Base-by-base conservation (phyloP, 2,797 vertebrate genomes). In the Sus cebifrons region DNA sequence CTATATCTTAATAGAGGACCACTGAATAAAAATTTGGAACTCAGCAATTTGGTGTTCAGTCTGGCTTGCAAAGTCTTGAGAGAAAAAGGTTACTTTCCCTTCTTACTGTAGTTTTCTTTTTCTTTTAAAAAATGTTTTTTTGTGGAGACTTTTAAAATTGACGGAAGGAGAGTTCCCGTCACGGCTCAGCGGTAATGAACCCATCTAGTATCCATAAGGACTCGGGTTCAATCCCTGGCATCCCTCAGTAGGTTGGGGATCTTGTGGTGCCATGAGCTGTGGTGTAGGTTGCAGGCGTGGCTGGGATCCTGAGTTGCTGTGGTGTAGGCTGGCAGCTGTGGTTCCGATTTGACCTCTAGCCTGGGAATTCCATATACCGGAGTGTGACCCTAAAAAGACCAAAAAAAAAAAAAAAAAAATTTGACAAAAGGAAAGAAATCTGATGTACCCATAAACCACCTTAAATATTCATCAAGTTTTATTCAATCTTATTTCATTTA, bases 41-140 rank as follows among this genome's bases (percentile, higher is more conserved):
- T 91, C 62, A 87, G 20, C 85, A 91, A 86, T 94, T 67, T 54
- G 91, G 13, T 75, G 70, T 85, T 87, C 32, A 54, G 29, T 64
- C 27, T 95, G 64, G 5, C 58, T 91, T 91, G 44, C 78, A 74
- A 89, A 62, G 62, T 77, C 86, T 74, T 64, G 64, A 86, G 40
- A 86, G 62, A 79, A 91, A 58, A 86, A 60, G 1, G 74, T 95
- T 89, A 62, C 36, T 96, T 94, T 81, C 10, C 92, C 21, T 62
- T 71, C 90, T 25, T 70, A 81, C 25, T 3, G 86, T 83, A 73
- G n/a, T 87, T 92, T 86, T 68, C 6, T 58, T 88, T 77, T 95
- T 21, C 7, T 84, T 73, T 44, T 74, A 15, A 44, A 73, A 94
- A 90, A 68, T 1, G 3, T 78, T 88, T 68, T 16, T 70, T 79